Evolutionary conservation across 2,797 vertebrate species (phyloP).

Genomic region (Orientallactaga sibirica): DNA sequence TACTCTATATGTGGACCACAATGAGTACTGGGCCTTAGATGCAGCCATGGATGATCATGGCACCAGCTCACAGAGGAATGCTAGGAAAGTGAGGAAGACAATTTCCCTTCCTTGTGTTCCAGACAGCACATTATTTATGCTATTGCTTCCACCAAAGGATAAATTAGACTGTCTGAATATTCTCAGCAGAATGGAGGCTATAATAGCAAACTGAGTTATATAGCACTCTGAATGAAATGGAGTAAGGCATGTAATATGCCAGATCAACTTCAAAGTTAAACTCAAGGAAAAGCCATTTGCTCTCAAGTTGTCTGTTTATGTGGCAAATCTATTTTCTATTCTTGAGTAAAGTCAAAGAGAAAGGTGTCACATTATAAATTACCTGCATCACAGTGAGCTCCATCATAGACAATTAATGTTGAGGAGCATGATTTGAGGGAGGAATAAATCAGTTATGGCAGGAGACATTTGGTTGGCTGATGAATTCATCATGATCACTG

Average conservation of each 20-base stretch:
- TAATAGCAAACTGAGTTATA: conserved; percentile 75
- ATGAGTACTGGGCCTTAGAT: not conserved
- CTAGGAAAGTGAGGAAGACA: conserved; percentile 62
- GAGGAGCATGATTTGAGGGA: conserved; percentile 63
- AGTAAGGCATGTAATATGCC: conserved; percentile 65
- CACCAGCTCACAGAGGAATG: not conserved
- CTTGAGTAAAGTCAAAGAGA: conserved; percentile 39
- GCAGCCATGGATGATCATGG: not conserved
- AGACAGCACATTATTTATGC: conserved; percentile 75
- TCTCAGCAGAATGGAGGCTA: conserved; percentile 66
- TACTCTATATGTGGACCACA: not conserved
- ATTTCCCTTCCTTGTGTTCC: conserved; percentile 51
- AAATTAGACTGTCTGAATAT: conserved; percentile 77
- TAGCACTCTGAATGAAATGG: conserved; percentile 65
- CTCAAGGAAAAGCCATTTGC: conserved; percentile 44
- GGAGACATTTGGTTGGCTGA: conserved; percentile 31
- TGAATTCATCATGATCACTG: conserved; percentile 74
- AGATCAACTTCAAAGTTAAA: conserved; percentile 68
- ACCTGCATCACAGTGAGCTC: not conserved
- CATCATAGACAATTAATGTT: conserved; percentile 11
- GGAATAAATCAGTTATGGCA: conserved; percentile 58
- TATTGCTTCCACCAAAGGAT: conserved; percentile 60
- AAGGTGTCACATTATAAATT: conserved; percentile 28
- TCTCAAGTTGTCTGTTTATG: not conserved
- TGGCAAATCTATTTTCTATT: conserved; percentile 22